Evolutionary conservation across 2,113 vertebrate genomes (phyloP).

Genomic region (Channa maculata): DNA sequence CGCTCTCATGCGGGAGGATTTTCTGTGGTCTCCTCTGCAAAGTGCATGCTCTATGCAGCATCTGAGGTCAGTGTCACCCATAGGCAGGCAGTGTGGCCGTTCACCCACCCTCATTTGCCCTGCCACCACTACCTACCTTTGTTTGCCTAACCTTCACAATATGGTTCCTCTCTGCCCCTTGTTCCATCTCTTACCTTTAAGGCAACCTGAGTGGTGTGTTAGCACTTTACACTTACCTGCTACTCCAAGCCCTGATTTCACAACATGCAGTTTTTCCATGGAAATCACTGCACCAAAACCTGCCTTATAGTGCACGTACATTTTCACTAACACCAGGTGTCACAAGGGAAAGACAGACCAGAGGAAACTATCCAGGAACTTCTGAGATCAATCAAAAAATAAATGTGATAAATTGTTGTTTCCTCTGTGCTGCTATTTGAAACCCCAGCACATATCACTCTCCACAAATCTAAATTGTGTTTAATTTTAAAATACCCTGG

Average conservation of each 20-base stretch:
- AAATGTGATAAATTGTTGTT: slow-evolving; percentile 40
- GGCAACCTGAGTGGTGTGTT: slow-evolving; percentile 53
- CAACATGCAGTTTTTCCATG: slow-evolving; percentile 61
- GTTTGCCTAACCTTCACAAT: slow-evolving; percentile 49
- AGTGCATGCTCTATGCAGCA: slow-evolving; percentile 86
- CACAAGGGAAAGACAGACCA: slow-evolving; percentile 49
- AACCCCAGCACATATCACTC: slow-evolving; percentile 43
- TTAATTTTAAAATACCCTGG: slow-evolving; percentile 59
- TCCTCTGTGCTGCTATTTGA: slow-evolving; percentile 71
- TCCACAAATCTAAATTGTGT: slow-evolving; percentile 50
- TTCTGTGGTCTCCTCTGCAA: slow-evolving; percentile 85
- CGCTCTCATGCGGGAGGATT: slow-evolving; percentile 83
- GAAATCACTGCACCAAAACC: slow-evolving; percentile 52
- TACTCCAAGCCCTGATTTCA: slow-evolving; percentile 54
- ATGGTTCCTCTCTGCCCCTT: slow-evolving; percentile 30
- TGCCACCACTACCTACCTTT: slow-evolving; percentile 24
- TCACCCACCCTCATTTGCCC: slow-evolving; percentile 52
- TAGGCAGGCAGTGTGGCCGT: slow-evolving; percentile 65
- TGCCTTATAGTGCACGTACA: slow-evolving; percentile 49
- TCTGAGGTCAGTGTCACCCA: slow-evolving; percentile 84
- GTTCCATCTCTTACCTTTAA: slow-evolving; percentile 48
- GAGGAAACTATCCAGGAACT: slow-evolving; percentile 42
- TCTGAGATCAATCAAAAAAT: slow-evolving; percentile 8
- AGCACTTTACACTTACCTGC: slow-evolving; percentile 31
- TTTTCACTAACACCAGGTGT: slow-evolving; percentile 49